phyloP scores from a whole-genome alignment of 2,797 vertebrate species.

The Halcyon leucocephala region DNA sequence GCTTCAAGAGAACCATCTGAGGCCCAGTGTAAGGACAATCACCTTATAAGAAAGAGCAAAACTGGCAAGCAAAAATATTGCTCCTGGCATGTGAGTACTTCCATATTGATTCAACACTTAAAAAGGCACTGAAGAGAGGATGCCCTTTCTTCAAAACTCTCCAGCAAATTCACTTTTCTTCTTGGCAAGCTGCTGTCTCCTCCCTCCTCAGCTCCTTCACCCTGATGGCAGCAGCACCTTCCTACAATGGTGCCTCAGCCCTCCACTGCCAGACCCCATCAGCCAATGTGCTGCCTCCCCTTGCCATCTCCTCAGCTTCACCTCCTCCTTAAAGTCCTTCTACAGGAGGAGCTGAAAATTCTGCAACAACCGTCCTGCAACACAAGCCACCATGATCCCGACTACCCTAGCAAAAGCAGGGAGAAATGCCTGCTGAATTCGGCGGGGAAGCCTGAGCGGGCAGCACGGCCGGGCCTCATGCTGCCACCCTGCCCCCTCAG shows the following conservation, averaged over 20 bases:
- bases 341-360: background rate
- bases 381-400: background rate
- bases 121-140: background rate
- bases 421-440: background rate
- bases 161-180: background rate
- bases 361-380: background rate
- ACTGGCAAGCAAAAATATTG: slow-evolving; percentile 2
- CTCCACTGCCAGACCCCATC: rapidly evolving
- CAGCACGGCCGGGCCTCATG: background rate
- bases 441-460: background rate
- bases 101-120: slow-evolving; percentile 34
- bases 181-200: slow-evolving; percentile 4
- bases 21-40: background rate
- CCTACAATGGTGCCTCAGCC: background rate
- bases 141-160: slow-evolving; percentile 15
- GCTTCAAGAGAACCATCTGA: background rate
- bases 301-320: background rate
- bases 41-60: background rate
- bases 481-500: background rate
- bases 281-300: background rate
- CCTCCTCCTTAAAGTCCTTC: background rate
- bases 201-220: background rate
- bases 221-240: background rate
- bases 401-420: background rate
- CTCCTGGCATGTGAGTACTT: background rate